Conservation (phyloP, 2,113 vertebrate genomes). For the Spheniscus mendiculus region DNA sequence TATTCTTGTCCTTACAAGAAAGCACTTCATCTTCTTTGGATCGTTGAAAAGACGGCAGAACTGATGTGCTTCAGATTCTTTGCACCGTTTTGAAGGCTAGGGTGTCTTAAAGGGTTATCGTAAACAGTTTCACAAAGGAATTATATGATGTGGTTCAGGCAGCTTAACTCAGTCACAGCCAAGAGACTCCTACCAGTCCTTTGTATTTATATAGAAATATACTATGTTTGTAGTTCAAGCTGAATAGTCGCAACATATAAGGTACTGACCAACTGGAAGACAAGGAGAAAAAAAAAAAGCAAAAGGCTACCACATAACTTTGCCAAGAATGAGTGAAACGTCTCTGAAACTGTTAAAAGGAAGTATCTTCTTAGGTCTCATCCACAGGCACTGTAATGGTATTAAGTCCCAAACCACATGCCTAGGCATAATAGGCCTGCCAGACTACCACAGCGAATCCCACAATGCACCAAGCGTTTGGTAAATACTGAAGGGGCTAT, state of each 20-base stretch:
- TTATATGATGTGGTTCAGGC: neutral
- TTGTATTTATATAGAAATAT: neutral
- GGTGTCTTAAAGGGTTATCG: neutral
- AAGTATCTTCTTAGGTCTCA: neutral
- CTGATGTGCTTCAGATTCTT: neutral
- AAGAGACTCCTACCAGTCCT: neutral
- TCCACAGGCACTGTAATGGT: neutral
- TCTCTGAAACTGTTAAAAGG: neutral
- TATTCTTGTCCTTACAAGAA: neutral
- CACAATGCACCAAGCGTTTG: neutral
- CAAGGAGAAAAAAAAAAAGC: neutral
- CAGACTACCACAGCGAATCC: neutral
- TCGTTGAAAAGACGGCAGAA: neutral
- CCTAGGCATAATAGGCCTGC: neutral
- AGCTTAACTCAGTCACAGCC: neutral
- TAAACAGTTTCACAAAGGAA: neutral
- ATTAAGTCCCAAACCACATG: neutral
- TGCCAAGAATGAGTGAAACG: neutral
- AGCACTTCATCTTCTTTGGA: neutral
- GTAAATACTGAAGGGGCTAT: neutral
- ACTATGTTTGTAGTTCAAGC: neutral
- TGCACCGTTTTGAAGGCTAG: neutral
- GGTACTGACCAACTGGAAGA: neutral
- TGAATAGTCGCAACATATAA: neutral
- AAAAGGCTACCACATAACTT: neutral